These are phyloP conservation scores for Rosalia funebris DNA, from an alignment of 2,888 invertebrate species.

Conservation along the genomic window DNA sequence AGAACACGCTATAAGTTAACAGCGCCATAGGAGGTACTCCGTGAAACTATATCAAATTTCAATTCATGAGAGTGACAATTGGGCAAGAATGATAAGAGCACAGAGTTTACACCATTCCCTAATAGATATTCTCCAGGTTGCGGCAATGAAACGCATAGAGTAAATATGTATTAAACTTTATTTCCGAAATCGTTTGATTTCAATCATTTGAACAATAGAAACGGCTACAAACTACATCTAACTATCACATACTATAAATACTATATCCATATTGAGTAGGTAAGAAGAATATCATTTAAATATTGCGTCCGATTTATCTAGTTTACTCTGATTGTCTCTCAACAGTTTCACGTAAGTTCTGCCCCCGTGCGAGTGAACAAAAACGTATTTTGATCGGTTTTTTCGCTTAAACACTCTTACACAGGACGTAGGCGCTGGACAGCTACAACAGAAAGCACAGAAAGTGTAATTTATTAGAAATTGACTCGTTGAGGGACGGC, in stretches of 20 bases:
- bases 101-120: too few relatives aligned
- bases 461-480: constrained; percentile 31
- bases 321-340: constrained; percentile 43
- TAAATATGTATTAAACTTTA: constrained; percentile 17
- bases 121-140: too few relatives aligned
- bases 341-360: constrained; percentile 43
- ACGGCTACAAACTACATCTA: constrained; percentile 10
- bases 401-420: constrained; percentile 41
- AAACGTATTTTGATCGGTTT: constrained; percentile 44
- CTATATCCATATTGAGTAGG: constrained; percentile 4
- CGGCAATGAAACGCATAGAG: too few relatives aligned
- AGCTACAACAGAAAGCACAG: constrained; percentile 39
- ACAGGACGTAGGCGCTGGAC: constrained; percentile 36
- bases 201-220: constrained; percentile 21
- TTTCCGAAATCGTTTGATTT: constrained; percentile 15
- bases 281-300: constrained; percentile 24
- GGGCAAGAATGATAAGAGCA: too few relatives aligned
- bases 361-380: constrained; percentile 32
- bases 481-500: constrained; percentile 44
- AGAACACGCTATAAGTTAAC: too few relatives aligned
- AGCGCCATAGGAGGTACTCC: too few relatives aligned
- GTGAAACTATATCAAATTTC: too few relatives aligned
- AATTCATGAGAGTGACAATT: too few relatives aligned
- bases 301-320: constrained; percentile 19
- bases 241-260: constrained; percentile 19